These are phyloP conservation scores for Eubucco bourcierii DNA, from an alignment of 2,113 vertebrate species.

Conservation along the genomic window DNA sequence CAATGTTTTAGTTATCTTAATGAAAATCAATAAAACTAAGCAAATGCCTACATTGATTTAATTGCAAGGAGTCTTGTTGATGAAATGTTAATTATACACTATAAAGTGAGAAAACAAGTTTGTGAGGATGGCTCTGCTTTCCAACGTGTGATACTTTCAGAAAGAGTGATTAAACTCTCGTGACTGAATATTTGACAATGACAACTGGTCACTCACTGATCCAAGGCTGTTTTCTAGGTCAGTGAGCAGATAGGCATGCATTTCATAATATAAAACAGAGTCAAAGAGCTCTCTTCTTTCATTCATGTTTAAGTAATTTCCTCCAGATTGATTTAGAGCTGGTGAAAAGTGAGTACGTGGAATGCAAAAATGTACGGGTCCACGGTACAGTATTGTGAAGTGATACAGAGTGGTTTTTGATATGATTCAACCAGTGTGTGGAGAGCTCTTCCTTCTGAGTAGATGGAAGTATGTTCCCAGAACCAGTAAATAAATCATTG, in stretches of 20 bases:
- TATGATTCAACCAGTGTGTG: background rate
- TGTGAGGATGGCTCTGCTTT: fast-evolving
- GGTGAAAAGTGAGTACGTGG: background rate
- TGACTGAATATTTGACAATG: background rate
- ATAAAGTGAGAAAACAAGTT: background rate
- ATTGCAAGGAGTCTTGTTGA: background rate
- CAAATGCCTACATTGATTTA: background rate
- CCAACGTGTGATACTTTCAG: background rate
- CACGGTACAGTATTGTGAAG: background rate
- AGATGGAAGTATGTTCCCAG: background rate
- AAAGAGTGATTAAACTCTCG: background rate
- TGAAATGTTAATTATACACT: background rate
- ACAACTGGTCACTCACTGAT: background rate
- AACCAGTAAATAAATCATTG: background rate
- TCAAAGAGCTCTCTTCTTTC: background rate
- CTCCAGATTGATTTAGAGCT: background rate
- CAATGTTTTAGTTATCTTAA: background rate
- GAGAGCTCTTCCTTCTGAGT: background rate
- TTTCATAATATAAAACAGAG: background rate
- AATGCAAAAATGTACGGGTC: background rate
- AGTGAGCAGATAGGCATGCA: background rate
- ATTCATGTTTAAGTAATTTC: background rate
- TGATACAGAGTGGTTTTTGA: background rate
- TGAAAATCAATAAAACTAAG: background rate
- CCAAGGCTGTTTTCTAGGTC: background rate